Base-by-base conservation (phyloP, 2,797 vertebrate species). In the Tangara arthus region DNA sequence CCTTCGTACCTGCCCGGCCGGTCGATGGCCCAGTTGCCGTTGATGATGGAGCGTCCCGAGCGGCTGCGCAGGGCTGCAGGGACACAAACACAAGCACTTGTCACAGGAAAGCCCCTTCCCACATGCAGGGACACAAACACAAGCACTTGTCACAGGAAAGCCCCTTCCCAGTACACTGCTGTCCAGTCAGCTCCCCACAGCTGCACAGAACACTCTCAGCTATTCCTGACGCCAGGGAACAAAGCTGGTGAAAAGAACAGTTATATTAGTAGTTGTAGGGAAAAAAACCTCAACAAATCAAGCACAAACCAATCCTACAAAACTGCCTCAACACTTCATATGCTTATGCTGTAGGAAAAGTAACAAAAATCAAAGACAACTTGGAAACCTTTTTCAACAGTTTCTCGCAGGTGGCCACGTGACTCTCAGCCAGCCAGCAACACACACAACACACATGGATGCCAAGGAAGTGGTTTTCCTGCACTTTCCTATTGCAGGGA, bases 1-100 rank as follows among this genome's bases (percentile, higher is more conserved):
- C 99, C 99, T 86, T 99, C 99, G 0, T 99, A 99, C 87, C 98
- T 98, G 55, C 99, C 99, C 0, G 99, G 99, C 14, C 99, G 98
- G 90, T 99, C 99, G 49, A 99, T 99, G 9, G 99, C 99, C 99
- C 99, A 99, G 97, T 99, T 99, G 26, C 99, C 99, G 15, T 99
- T 99, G 96, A 99, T 99, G 97, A 99, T 99, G 93, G 99, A 99
- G 80, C 98, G 98, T 5, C 99, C 99, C 0, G 99, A 99, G 66
- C 98, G 98, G 87, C 99, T 99, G 82, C 98, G 97, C 90, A 99
- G 94, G 15, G 99, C 99, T 99, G 97, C 2, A 27, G 50, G 55
- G 50, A 94, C 44, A 93, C 22, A 77, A 56, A 83, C 53, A 96
- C 47, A 76, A 24, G 13, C 7, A 15, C 8, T 5, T 6, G 49